Base-by-base conservation (phyloP, 2,888 invertebrate genomes). In the Brenthis ino region DNA sequence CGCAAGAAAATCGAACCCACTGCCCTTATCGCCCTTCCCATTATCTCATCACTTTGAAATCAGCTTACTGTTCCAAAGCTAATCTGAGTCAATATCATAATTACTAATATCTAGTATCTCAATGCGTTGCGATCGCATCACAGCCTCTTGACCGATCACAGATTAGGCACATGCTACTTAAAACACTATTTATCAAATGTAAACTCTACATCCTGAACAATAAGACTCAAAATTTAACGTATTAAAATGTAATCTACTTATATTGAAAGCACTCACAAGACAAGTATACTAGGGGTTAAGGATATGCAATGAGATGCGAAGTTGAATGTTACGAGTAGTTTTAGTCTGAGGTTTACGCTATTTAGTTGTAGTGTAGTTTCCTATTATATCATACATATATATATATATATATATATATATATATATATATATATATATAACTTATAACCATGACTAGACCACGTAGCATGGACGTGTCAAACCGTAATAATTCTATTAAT, bases 31-130 rank as follows among this genome's bases (percentile, higher is more conserved):
- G 47, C 14, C 53, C 53, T 24, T 12, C 16, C 4, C 50, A 3
- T 60, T 50, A 60, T 60, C 60, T 60, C 57, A 70, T 72, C 72
- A 55, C 70, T 55, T 65, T 72, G 53, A 54, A 57, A 72, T 65
- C 53, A 67, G 67, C 72, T 69, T 54, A 57, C 37, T 67, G 48
- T 14, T 63, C 65, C 65, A 54, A 67, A 37, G 57, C 60, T 69
- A 58, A 69, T 68, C 67, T 61, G 24, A 61, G 63, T 72, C 70
- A 77, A 77, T 77, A 77, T 76, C 77, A 68, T 75, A 77, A 77
- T 76, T 64, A 71, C 70, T 20, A 56, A 28, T 64, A 60, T 51
- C 58, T 14, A 50, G 58, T 57, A 61, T 69, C 64, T 55, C 56
- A 13, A 47, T 33, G 13, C 3, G 51, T 24, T n/a, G 24, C 24